These are phyloP conservation scores for Pristionchus exspectatus DNA, from an alignment of 2,888 invertebrate species.

Conservation along the genomic window DNA sequence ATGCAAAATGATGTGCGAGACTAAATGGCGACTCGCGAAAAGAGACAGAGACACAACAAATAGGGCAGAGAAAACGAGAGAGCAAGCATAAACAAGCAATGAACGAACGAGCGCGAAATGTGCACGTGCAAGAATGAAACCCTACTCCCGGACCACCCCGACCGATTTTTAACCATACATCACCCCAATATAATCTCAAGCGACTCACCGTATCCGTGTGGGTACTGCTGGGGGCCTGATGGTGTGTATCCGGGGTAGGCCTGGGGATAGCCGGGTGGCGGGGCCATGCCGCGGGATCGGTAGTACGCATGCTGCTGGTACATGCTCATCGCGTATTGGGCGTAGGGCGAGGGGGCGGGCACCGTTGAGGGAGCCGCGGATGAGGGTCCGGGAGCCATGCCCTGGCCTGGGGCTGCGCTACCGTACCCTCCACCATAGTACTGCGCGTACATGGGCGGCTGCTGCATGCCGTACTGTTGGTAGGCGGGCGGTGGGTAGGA, in stretches of 20 bases:
- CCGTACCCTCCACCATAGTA: not conserved
- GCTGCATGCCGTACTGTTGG: slow-evolving; percentile 57
- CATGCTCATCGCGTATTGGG: slow-evolving; percentile 57
- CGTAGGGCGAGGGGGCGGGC: slow-evolving; percentile 49
- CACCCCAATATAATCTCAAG: not conserved
- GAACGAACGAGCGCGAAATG: not conserved
- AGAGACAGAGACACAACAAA: slow-evolving; percentile 32
- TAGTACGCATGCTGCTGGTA: slow-evolving; percentile 60
- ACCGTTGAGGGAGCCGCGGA: not conserved
- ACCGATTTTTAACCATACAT: not conserved
- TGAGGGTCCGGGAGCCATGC: slow-evolving; percentile 3
- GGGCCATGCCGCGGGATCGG: slow-evolving; percentile 52
- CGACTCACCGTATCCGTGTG: slow-evolving; percentile 4
- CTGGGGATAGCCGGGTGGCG: slow-evolving; percentile 28
- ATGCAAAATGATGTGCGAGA: slow-evolving; percentile 36
- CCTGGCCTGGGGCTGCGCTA: not conserved
- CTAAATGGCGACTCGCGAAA: not conserved
- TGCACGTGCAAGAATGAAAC: not conserved
- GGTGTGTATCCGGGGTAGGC: slow-evolving; percentile 36
- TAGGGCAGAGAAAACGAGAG: not conserved
- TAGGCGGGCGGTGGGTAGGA: slow-evolving; percentile 54
- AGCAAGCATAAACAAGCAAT: not conserved
- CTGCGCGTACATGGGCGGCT: slow-evolving; percentile 47
- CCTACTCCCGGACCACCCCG: not conserved
- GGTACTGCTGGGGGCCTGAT: slow-evolving; percentile 15